Percentiles rank a stretch among this genome's conserved stretches.
Conservation (phyloP, 2,888 invertebrate genomes). For the Erynnis tages region DNA sequence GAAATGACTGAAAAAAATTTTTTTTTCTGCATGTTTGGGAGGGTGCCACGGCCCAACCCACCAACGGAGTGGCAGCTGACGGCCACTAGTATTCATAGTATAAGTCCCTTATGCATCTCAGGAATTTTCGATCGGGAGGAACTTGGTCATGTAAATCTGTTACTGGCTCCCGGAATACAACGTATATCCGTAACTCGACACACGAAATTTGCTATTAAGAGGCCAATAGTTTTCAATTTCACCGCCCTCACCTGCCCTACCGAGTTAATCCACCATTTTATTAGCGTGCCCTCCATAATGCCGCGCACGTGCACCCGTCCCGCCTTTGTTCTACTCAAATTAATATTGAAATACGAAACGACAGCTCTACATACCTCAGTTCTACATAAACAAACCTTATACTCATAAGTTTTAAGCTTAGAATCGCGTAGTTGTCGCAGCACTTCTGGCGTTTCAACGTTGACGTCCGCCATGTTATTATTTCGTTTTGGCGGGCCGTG, state of each 20-base stretch:
- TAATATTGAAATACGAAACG: conserved; percentile 38
- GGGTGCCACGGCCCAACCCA: too few species aligned
- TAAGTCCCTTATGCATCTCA: too few species aligned
- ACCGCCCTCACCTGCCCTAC: conserved; percentile 72
- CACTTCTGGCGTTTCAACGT: conserved; percentile 38
- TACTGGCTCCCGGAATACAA: too few species aligned
- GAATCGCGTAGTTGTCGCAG: conserved; percentile 29
- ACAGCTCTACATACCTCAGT: conserved; percentile 29
- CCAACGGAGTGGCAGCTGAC: too few species aligned
- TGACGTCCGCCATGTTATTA: conserved; percentile 62
- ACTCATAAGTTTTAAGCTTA: conserved; percentile 24
- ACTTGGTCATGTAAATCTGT: too few species aligned
- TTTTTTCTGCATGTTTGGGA: too few species aligned
- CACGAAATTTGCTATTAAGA: conserved; percentile 57
- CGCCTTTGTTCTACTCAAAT: conserved; percentile 73
- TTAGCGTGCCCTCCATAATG: conserved; percentile 69
- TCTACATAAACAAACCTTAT: conserved; percentile 38
- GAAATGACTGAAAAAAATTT: too few species aligned
- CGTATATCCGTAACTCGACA: conserved; percentile 57
- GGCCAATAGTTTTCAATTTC: conserved; percentile 77
- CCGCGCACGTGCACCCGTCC: conserved; percentile 69
- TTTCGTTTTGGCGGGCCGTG: conserved; percentile 77
- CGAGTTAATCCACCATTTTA: conserved; percentile 74
- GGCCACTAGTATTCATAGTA: too few species aligned
- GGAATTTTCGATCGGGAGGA: too few species aligned